Conservation (phyloP, 2,113 vertebrate genomes). For the Copsychus sechellarum region DNA sequence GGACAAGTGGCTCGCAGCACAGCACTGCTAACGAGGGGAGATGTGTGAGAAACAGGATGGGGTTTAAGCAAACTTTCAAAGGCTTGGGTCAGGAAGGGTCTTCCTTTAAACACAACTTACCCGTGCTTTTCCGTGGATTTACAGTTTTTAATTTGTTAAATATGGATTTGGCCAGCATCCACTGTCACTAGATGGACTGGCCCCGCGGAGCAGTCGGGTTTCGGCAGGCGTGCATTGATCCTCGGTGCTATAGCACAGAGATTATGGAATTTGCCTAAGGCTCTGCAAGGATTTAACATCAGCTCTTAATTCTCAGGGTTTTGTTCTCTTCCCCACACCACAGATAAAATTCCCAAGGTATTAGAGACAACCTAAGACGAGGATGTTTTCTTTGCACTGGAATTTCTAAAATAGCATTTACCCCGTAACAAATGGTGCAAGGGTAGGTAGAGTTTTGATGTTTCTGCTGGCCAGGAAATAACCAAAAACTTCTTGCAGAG, state of each 20-base stretch:
- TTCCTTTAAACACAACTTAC: not conserved
- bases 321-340: not conserved
- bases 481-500: not conserved
- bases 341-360: not conserved
- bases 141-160: not conserved
- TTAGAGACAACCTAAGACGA: not conserved
- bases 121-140: not conserved
- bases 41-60: not conserved
- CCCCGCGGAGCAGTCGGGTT: not conserved
- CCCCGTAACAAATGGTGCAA: fast-evolving
- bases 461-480: not conserved
- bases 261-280: conserved; percentile 43
- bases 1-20: not conserved
- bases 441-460: not conserved
- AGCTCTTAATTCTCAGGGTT: conserved; percentile 2
- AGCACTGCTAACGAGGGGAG: not conserved
- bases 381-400: not conserved
- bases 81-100: not conserved
- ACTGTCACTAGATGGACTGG: not conserved
- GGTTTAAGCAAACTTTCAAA: not conserved
- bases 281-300: conserved; percentile 9
- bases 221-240: not conserved
- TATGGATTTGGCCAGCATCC: not conserved
- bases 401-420: not conserved
- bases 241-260: not conserved